Conservation (phyloP, 53 echinoderm and acorn worm genomes). For the Echinometra lucunter region DNA sequence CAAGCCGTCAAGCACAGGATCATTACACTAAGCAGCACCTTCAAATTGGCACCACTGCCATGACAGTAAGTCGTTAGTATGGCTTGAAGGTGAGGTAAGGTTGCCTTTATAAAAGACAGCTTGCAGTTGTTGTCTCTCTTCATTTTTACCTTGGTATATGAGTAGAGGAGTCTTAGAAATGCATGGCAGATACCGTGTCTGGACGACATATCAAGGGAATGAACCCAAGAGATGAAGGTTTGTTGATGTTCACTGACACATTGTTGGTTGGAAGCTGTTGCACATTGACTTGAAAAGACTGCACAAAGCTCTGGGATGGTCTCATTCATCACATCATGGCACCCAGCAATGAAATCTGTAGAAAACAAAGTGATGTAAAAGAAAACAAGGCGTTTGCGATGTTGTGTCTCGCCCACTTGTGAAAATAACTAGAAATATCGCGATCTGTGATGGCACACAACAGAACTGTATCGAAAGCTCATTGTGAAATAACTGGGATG, state of each 20-base stretch:
- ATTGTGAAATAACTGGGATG: too few species aligned
- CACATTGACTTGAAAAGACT: not conserved
- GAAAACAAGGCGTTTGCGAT: too few species aligned
- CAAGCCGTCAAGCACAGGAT: not conserved
- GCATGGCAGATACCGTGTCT: not conserved
- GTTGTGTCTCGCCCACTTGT: too few species aligned
- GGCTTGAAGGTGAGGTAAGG: slow-evolving; percentile 32
- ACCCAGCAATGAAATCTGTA: not conserved
- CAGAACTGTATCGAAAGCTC: too few species aligned
- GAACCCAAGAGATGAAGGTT: not conserved
- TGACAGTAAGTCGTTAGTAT: slow-evolving; percentile 23
- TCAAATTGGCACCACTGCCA: slow-evolving; percentile 58
- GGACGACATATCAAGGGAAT: not conserved
- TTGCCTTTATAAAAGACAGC: slow-evolving; percentile 31
- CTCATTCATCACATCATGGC: not conserved
- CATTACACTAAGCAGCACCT: slow-evolving; percentile 60
- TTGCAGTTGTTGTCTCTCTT: not conserved
- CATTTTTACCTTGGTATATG: not conserved
- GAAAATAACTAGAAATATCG: too few species aligned
- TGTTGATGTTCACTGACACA: not conserved
- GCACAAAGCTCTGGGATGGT: slow-evolving; percentile 7
- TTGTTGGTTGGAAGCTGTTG: not conserved
- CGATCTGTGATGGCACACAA: too few species aligned
- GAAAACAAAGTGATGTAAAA: too few species aligned
- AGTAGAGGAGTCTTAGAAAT: slow-evolving; percentile 54